Percentiles rank a stretch among this genome's conserved stretches.
Evolutionary conservation across 2,888 invertebrate genomes (phyloP).

Genomic region (Drosophila yooni): DNA sequence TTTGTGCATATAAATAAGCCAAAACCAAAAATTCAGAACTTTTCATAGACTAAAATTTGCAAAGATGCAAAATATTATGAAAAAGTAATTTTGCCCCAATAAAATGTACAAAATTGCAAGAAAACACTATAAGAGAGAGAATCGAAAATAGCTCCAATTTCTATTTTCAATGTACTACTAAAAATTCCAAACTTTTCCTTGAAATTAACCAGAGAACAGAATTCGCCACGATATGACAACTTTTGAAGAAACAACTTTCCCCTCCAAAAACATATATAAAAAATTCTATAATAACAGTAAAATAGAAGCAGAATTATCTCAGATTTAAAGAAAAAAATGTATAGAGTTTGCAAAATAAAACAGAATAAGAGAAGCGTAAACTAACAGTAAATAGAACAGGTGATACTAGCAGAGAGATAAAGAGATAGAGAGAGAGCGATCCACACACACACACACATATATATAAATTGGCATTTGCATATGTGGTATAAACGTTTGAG

Average conservation of each 20-base stretch:
- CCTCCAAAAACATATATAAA: neutral
- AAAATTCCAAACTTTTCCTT: neutral
- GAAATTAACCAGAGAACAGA: slow-evolving; percentile 1
- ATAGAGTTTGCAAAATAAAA: slow-evolving; percentile 3
- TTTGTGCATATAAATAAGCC: neutral
- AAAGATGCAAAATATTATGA: neutral
- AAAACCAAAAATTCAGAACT: neutral
- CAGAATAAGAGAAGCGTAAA: slow-evolving; percentile 15
- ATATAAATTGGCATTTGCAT: neutral
- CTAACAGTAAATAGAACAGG: slow-evolving; percentile 17
- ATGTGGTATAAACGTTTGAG: slow-evolving; percentile 21
- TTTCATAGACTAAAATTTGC: neutral
- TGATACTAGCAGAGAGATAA: slow-evolving; percentile 2
- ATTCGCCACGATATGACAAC: neutral
- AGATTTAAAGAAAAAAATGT: neutral
- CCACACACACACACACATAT: neutral
- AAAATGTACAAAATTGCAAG: neutral
- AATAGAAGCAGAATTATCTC: neutral
- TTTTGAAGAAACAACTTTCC: neutral
- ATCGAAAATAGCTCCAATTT: neutral
- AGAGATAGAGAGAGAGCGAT: neutral
- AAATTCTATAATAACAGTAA: neutral
- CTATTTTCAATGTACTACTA: neutral
- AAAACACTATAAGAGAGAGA: neutral
- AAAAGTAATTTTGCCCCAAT: neutral